Percentiles rank a stretch among this genome's conserved stretches.
These are phyloP conservation scores for Ophiothrix spiculata DNA, from an alignment of 35 echinoderm and acorn worm species.

Conservation along the genomic window DNA sequence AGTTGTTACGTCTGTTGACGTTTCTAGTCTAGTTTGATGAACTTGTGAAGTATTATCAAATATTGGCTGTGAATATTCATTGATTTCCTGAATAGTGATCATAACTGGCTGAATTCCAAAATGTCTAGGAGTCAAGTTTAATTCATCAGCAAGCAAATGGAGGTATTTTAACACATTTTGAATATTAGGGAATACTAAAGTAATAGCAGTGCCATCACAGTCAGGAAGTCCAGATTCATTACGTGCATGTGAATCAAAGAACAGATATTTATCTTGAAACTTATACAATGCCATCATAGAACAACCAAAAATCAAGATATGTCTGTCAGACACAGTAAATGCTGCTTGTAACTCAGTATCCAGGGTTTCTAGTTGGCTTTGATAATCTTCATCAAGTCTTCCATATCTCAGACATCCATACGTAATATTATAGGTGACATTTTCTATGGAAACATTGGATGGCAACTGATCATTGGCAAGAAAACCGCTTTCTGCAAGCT, in stretches of 20 bases:
- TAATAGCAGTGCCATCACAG: not conserved
- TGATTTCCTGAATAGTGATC: not conserved
- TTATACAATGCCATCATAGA: conserved; percentile 16
- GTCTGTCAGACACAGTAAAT: conserved; percentile 12
- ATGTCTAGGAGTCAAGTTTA: too few species aligned
- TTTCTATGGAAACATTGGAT: too few species aligned
- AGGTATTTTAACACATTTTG: not conserved
- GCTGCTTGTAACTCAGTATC: conserved; percentile 15
- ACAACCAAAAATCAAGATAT: not conserved
- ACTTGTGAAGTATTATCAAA: too few species aligned
- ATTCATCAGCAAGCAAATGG: too few species aligned
- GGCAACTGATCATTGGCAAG: too few species aligned
- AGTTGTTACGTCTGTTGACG: not conserved
- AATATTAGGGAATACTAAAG: not conserved
- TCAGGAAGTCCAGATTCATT: not conserved
- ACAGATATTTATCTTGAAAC: not conserved
- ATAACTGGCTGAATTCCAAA: conserved; percentile 6
- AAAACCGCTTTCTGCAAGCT: too few species aligned
- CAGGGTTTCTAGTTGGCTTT: not conserved
- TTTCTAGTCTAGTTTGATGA: too few species aligned
- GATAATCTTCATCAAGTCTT: not conserved
- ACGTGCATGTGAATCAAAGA: conserved; percentile 4
- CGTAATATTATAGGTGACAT: not conserved
- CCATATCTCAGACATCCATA: not conserved
- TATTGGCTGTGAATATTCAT: too few species aligned